A percentile compares a stretch with the other conserved stretches of the same genome.
Evolutionary conservation across 2,888 invertebrate species (phyloP).

Genomic region (Tridacna gigas): DNA sequence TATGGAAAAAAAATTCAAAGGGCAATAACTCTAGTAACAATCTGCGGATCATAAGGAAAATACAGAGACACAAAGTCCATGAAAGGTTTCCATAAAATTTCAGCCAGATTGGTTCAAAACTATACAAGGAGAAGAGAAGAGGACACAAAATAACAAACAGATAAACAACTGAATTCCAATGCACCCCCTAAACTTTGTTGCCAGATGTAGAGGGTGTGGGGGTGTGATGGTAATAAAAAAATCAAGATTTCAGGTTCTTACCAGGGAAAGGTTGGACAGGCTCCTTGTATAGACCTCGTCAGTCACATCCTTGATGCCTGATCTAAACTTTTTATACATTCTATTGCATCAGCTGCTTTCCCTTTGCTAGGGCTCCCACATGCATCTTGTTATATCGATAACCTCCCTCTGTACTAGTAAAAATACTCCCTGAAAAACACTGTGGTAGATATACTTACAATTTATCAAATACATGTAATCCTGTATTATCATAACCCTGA

Average conservation of each 20-base stretch:
- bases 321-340: conserved; percentile 26
- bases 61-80: too few species aligned
- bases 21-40: too few species aligned
- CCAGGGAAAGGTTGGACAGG: conserved; percentile 57
- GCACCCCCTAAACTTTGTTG: background rate
- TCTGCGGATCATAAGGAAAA: too few species aligned
- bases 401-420: background rate
- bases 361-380: background rate
- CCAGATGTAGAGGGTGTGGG: background rate
- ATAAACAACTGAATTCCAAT: too few species aligned
- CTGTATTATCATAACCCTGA: too few species aligned
- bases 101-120: too few species aligned
- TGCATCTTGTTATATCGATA: background rate
- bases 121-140: too few species aligned
- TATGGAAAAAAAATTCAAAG: too few species aligned
- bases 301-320: conserved; percentile 89
- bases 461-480: background rate
- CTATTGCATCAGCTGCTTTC: background rate
- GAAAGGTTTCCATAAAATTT: too few species aligned
- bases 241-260: conserved; percentile 5
- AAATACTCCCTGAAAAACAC: background rate
- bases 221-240: background rate
- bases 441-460: background rate
- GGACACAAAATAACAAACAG: too few species aligned
- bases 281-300: conserved; percentile 44